Percentiles rank a stretch among this genome's conserved stretches.
phyloP scores from a whole-genome alignment of 2,113 vertebrate genomes.

The Dissostichus mawsoni region DNA sequence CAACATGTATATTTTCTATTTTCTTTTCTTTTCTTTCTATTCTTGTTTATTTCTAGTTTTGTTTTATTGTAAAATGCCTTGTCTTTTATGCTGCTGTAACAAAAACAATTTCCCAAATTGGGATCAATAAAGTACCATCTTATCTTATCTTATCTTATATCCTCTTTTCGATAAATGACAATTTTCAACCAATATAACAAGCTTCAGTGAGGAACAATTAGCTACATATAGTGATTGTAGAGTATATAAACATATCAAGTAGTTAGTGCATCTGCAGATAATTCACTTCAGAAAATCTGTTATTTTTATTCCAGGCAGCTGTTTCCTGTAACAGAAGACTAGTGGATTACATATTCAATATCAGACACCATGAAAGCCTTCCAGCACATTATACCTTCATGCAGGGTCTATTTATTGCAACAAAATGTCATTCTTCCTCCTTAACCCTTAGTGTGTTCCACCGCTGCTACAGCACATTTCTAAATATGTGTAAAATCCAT shows the following conservation, averaged over 20 bases:
- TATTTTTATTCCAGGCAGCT: not conserved
- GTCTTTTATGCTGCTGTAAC: too few species aligned
- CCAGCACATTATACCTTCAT: slow-evolving; percentile 28
- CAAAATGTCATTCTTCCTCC: slow-evolving; percentile 44
- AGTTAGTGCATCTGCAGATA: not conserved
- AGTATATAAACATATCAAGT: too few species aligned
- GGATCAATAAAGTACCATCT: too few species aligned
- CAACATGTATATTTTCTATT: too few species aligned
- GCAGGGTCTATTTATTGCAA: slow-evolving; percentile 38
- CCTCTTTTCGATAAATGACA: slow-evolving; percentile 9
- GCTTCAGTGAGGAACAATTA: slow-evolving; percentile 19
- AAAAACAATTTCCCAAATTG: too few species aligned
- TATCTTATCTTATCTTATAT: not conserved
- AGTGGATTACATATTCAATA: not conserved
- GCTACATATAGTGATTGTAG: too few species aligned
- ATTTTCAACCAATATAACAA: slow-evolving; percentile 24
- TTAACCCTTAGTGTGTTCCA: slow-evolving; percentile 44
- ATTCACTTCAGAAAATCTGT: not conserved
- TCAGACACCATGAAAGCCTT: slow-evolving; percentile 6
- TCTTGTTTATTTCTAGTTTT: too few species aligned
- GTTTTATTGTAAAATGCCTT: too few species aligned
- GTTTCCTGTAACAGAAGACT: slow-evolving; percentile 1
- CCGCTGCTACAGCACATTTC: slow-evolving; percentile 57
- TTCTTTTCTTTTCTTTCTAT: too few species aligned
- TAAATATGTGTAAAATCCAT: slow-evolving; percentile 70